A percentile compares a stretch with the other conserved stretches of the same genome.
These are phyloP conservation scores for Tapera naevia DNA, from an alignment of 2,797 vertebrate genomes.

Conservation along the genomic window DNA sequence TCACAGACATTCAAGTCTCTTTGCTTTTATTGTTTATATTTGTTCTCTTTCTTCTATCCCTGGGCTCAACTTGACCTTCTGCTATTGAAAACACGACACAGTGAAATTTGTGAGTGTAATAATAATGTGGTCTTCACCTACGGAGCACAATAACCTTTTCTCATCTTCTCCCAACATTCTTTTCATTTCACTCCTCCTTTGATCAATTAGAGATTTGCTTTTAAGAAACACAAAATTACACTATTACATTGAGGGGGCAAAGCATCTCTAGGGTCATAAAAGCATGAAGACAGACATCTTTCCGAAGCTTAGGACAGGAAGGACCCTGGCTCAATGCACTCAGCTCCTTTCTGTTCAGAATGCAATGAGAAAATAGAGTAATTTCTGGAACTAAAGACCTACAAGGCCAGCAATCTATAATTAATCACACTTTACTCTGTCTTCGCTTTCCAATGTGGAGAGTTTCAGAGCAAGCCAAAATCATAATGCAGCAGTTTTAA, in stretches of 20 bases:
- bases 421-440: constrained; percentile 9
- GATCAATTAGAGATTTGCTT: constrained; percentile 40
- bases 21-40: constrained; percentile 82
- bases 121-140: constrained; percentile 28
- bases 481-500: neutral
- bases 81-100: constrained; percentile 28
- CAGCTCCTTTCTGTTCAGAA: neutral
- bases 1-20: constrained; percentile 51
- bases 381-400: constrained; percentile 25
- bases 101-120: constrained; percentile 48
- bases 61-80: constrained; percentile 79
- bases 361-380: neutral
- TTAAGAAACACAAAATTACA: neutral
- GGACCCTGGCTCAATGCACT: neutral
- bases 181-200: constrained; percentile 34
- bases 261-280: neutral
- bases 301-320: neutral
- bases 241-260: neutral
- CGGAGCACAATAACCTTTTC: constrained; percentile 36
- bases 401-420: neutral
- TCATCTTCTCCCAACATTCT: neutral
- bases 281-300: neutral
- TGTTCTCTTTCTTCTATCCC: constrained; percentile 78
- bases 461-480: neutral
- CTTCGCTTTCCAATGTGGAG: neutral